Evolutionary conservation across 2,113 vertebrate species (phyloP), one percentile per base, ranked within the genome.

Genomic region (Bubalus kerabau): DNA sequence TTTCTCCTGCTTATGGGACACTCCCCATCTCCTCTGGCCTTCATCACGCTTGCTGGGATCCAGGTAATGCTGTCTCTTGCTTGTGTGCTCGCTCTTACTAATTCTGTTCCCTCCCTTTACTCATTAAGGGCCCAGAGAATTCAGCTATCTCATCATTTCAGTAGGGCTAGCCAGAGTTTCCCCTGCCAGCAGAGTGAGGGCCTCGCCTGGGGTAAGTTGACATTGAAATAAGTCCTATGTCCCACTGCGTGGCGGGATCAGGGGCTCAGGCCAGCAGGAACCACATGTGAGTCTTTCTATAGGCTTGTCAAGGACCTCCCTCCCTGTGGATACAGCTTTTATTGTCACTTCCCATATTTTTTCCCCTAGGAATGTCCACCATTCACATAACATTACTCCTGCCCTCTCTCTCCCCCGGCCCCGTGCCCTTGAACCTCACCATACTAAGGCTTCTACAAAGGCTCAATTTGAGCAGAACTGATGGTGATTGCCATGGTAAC

Each of bases 71-170:
- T 54, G 30, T 52, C 60, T 94, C 82, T 92, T 11, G 24, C 54
- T 89, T 43, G 3, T 24, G 1, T 7, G 2, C 74, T 76, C 26
- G 0, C 6, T 13, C 78, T 83, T 71, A 57, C 87, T 91, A 43
- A 71, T 74, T 95, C 87, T 89, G 10, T 67, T 90, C 43, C 50
- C 57, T 81, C 30, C 80, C 87, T 87, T 78, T 67, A 84, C 67
- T 97, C 1, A 0, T 28, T n/a, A 76, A 52, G 60, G 85, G 52
- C 81, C 13, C 0, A 46, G 95, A 98, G 91, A 97, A 97, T 97
- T 98, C 97, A 96, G 95, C 95, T 98, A 0, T 0, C 87, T 85
- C 1, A 0, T 40, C 60, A 40, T 57, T 82, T 91, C 60, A 36
- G 54, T 57, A 32, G 50, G 74, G 71, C 87, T 67, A 57, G 26